Conservation (phyloP, 92 coral and sea anemone genomes). For the Epizoanthus rinbou region DNA sequence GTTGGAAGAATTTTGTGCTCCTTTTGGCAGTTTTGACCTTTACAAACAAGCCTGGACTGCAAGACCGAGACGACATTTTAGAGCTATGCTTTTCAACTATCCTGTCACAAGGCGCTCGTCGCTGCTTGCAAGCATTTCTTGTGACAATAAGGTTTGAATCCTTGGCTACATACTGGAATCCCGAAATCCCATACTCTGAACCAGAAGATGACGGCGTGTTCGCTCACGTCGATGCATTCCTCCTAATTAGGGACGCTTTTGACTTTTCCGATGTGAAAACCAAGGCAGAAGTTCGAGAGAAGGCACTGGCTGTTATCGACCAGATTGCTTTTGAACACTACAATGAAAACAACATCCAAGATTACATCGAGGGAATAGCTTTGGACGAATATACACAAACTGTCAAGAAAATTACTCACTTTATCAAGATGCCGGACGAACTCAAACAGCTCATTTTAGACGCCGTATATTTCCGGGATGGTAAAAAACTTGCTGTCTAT, state of each 20-base stretch:
- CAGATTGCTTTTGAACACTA: slow-evolving; percentile 5
- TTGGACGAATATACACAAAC: background rate
- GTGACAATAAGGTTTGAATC: background rate
- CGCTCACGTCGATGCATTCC: background rate
- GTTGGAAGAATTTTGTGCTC: background rate
- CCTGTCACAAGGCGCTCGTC: too few species aligned
- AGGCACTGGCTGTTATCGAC: background rate
- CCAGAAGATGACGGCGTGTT: background rate
- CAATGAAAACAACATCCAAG: background rate
- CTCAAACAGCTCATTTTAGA: background rate
- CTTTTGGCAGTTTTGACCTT: background rate
- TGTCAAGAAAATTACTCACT: background rate
- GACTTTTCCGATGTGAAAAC: slow-evolving; percentile 4
- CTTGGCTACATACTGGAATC: background rate
- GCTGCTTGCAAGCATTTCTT: background rate
- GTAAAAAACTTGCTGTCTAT: background rate
- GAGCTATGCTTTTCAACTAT: background rate
- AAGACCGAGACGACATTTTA: background rate
- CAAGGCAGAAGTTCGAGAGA: background rate
- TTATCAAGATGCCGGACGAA: slow-evolving; percentile 15
- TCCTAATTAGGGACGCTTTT: background rate
- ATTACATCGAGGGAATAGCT: background rate
- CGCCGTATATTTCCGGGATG: slow-evolving; percentile 21
- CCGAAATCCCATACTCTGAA: slow-evolving; percentile 3
- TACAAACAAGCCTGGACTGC: background rate